Conservation (phyloP, 2,888 invertebrate genomes). For the Eilema sororculum region DNA sequence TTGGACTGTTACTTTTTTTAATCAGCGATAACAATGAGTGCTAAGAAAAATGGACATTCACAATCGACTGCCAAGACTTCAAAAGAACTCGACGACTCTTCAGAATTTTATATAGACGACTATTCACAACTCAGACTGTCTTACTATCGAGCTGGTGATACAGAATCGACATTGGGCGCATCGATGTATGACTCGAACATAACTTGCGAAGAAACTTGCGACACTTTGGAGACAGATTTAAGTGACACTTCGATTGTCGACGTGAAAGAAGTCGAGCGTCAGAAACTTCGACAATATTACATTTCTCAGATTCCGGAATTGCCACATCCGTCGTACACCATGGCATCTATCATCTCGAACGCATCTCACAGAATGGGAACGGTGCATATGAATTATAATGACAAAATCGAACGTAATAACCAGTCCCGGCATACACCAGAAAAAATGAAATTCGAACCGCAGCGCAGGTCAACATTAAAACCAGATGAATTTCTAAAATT, state of each 20-base stretch:
- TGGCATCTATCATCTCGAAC: slow-evolving; percentile 66
- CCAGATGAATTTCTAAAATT: slow-evolving; percentile 45
- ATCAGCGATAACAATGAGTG: slow-evolving; percentile 34
- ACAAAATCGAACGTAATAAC: slow-evolving; percentile 59
- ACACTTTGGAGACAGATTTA: slow-evolving; percentile 41
- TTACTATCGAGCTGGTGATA: slow-evolving; percentile 58
- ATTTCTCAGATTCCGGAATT: slow-evolving; percentile 68
- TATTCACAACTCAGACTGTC: slow-evolving; percentile 71
- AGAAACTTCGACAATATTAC: slow-evolving; percentile 58
- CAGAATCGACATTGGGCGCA: slow-evolving; percentile 19
- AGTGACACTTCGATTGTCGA: slow-evolving; percentile 37
- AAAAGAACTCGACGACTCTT: slow-evolving; percentile 21
- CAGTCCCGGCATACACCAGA: slow-evolving; percentile 25
- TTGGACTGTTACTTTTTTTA: not conserved
- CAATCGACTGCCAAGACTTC: slow-evolving; percentile 23
- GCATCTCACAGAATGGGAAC: slow-evolving; percentile 61
- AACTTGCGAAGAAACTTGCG: slow-evolving; percentile 24
- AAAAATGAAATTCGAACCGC: slow-evolving; percentile 58
- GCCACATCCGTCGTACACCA: slow-evolving; percentile 63
- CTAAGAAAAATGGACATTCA: slow-evolving; percentile 22
- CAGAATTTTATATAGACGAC: slow-evolving; percentile 64
- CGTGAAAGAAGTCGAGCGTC: slow-evolving; percentile 43
- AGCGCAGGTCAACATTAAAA: slow-evolving; percentile 65
- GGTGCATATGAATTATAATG: slow-evolving; percentile 59
- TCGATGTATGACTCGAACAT: slow-evolving; percentile 24